phyloP scores from a whole-genome alignment of 2,888 invertebrate species.

The Drosophila histrio region DNA sequence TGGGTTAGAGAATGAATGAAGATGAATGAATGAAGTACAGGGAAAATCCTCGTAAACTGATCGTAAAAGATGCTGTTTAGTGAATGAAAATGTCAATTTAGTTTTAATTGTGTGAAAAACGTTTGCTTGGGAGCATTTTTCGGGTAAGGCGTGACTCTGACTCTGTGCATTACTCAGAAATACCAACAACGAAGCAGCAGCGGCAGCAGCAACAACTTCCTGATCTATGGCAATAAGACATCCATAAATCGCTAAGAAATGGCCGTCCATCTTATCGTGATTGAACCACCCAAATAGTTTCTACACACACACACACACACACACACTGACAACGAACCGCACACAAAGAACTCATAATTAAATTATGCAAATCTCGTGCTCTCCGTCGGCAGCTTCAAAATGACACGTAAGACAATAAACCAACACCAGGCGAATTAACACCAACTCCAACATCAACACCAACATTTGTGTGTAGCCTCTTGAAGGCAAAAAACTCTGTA shows the following conservation, averaged over 20 bases:
- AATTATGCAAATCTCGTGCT: conserved; percentile 72
- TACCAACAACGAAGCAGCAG: conserved; percentile 13
- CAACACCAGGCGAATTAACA: conserved; percentile 10
- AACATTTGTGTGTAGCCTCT: conserved; percentile 30
- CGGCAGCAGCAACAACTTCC: conserved; percentile 46
- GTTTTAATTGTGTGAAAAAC: conserved; percentile 67
- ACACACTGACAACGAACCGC: conserved; percentile 6
- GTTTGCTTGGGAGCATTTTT: conserved; percentile 11
- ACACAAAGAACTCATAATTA: conserved; percentile 73
- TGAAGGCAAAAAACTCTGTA: conserved; percentile 12
- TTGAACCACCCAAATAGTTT: conserved; percentile 62
- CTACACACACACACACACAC: conserved; percentile 11
- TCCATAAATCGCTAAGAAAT: conserved; percentile 59
- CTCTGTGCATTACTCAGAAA: conserved; percentile 38
- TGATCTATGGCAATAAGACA: conserved; percentile 58
- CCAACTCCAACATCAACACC: not conserved
- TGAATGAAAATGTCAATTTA: conserved; percentile 55
- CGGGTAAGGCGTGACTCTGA: not conserved
- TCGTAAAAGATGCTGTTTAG: conserved; percentile 53
- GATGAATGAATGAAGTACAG: conserved; percentile 30
- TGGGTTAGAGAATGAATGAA: conserved; percentile 25
- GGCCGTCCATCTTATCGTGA: conserved; percentile 62
- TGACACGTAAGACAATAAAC: conserved; percentile 44
- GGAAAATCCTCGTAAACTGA: conserved; percentile 23
- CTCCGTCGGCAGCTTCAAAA: conserved; percentile 58